Conservation (phyloP, 2,797 vertebrate genomes). For the Galago senegalensis region DNA sequence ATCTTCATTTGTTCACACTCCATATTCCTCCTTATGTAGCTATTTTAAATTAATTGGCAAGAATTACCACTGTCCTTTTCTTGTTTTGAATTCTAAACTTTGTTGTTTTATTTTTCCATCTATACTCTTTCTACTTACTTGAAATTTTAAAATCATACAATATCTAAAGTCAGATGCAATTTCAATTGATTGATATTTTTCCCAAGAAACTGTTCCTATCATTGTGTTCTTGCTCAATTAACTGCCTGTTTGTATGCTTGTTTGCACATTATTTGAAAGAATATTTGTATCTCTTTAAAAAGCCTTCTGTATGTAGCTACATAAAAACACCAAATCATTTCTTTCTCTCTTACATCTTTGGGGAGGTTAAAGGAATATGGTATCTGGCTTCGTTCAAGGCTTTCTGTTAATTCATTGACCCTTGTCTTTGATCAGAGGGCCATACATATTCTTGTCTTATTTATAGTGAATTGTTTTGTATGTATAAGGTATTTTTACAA, state of each 20-base stretch:
- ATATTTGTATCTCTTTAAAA: neutral
- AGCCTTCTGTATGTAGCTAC: neutral
- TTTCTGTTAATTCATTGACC: slow-evolving; percentile 26
- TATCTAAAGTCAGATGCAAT: neutral
- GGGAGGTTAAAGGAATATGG: neutral
- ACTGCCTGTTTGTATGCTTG: neutral
- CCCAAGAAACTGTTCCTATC: neutral
- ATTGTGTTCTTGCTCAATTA: neutral
- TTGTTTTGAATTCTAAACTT: slow-evolving; percentile 27
- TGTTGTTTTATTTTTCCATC: neutral
- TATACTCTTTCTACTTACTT: slow-evolving; percentile 20
- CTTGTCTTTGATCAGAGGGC: neutral
- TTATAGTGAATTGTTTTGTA: neutral
- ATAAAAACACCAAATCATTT: neutral
- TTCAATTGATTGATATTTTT: neutral
- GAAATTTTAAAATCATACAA: neutral
- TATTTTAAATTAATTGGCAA: slow-evolving; percentile 40
- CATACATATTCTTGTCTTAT: neutral
- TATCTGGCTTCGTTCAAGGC: neutral
- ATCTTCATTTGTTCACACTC: neutral
- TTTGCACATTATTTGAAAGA: slow-evolving; percentile 2
- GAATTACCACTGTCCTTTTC: neutral
- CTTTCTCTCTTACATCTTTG: slow-evolving; percentile 38
- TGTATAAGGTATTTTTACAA: neutral
- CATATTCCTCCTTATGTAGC: neutral